Conservation (phyloP, 2,888 invertebrate genomes). For the Cancer borealis region DNA sequence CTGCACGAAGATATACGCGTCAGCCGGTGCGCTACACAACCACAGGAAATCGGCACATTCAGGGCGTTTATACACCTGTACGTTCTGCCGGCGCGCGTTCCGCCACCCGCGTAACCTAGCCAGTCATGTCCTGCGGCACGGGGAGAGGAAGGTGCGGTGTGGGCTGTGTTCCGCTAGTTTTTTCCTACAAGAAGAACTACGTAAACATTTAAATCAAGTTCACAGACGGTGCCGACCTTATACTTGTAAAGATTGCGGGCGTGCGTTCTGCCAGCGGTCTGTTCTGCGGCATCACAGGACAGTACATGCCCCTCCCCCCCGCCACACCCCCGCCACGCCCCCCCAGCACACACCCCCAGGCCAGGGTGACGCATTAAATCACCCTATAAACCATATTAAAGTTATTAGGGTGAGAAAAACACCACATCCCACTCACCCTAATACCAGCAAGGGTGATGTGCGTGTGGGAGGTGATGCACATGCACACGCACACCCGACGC, state of each 20-base stretch:
- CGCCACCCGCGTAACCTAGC: slow-evolving; percentile 66
- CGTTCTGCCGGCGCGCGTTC: slow-evolving; percentile 56
- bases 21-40: slow-evolving; percentile 63
- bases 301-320: slow-evolving; percentile 54
- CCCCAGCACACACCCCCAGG: not conserved
- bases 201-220: slow-evolving; percentile 68
- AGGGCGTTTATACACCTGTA: slow-evolving; percentile 51
- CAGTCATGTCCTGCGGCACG: slow-evolving; percentile 59
- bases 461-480: not conserved
- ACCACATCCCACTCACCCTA: too few relatives aligned
- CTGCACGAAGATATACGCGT: slow-evolving; percentile 55
- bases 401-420: not conserved
- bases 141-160: slow-evolving; percentile 53
- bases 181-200: slow-evolving; percentile 55
- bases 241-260: slow-evolving; percentile 64
- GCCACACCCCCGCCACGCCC: too few relatives aligned
- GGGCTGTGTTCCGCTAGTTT: slow-evolving; percentile 56
- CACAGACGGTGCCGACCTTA: slow-evolving; percentile 64
- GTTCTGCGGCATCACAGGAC: slow-evolving; percentile 66
- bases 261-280: slow-evolving; percentile 66
- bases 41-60: slow-evolving; percentile 55
- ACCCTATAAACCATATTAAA: not conserved
- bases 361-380: not conserved
- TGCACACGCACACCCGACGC: not conserved
- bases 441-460: too few relatives aligned